These are phyloP conservation scores for Tetramorium alpestre DNA, from an alignment of 1,140 invertebrate species.

Conservation along the genomic window DNA sequence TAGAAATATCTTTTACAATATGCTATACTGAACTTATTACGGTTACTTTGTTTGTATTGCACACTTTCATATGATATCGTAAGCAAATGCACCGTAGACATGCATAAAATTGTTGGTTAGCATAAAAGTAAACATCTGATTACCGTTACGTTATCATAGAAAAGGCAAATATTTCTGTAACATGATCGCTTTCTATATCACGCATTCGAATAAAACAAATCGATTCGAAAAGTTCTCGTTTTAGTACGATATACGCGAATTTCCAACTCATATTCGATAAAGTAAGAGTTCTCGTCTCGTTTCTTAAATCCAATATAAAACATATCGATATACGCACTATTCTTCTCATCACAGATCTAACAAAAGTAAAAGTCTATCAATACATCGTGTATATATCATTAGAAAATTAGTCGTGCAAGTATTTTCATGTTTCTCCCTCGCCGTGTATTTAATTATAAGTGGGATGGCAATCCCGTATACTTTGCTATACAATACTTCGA, in stretches of 20 bases:
- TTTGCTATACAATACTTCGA: slow-evolving; percentile 69
- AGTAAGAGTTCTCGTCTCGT: neutral
- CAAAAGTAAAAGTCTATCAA: slow-evolving; percentile 61
- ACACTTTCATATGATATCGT: slow-evolving; percentile 36
- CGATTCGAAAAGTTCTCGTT: neutral
- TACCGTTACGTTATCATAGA: neutral
- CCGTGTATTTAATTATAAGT: slow-evolving; percentile 5
- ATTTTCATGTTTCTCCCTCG: slow-evolving; percentile 44
- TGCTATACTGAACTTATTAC: slow-evolving; percentile 15
- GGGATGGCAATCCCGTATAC: slow-evolving; percentile 46
- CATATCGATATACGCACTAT: slow-evolving; percentile 31
- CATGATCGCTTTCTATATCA: neutral
- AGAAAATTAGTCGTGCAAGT: slow-evolving; percentile 64
- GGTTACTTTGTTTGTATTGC: slow-evolving; percentile 30
- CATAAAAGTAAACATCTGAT: slow-evolving; percentile 21
- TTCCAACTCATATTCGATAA: neutral
- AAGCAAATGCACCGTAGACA: slow-evolving; percentile 21
- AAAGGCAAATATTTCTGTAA: slow-evolving; percentile 8
- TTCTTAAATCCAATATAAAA: slow-evolving; percentile 49
- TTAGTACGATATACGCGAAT: neutral
- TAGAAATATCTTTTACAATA: slow-evolving; percentile 31
- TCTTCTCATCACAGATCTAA: slow-evolving; percentile 69
- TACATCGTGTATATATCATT: slow-evolving; percentile 56
- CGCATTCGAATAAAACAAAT: neutral
- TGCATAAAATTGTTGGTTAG: slow-evolving; percentile 13